These are phyloP conservation scores for Andricus quercusramuli DNA, from an alignment of 2,888 invertebrate species.

Conservation along the genomic window DNA sequence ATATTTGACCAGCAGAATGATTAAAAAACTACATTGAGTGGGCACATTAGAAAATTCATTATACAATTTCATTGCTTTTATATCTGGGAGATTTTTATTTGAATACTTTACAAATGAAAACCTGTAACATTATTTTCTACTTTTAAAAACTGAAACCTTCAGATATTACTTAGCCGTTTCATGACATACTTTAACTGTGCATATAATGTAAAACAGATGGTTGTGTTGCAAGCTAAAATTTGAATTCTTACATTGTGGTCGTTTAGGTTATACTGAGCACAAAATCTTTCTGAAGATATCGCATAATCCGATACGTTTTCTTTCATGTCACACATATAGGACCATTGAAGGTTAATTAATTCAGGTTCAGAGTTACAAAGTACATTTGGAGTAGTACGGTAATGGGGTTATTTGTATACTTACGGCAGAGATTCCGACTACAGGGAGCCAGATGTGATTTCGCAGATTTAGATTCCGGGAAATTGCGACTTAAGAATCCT, in stretches of 20 bases:
- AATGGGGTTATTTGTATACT: constrained; percentile 36
- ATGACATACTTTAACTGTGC: neutral
- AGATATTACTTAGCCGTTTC: too few species aligned
- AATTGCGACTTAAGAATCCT: constrained; percentile 50
- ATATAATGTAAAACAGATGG: neutral
- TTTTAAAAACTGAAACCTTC: too few species aligned
- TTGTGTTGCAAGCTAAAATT: neutral
- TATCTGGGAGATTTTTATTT: neutral
- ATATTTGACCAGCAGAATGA: too few species aligned
- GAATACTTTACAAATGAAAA: neutral
- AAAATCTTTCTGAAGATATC: neutral
- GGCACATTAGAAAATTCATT: neutral
- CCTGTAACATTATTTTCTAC: too few species aligned
- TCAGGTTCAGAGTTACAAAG: constrained; percentile 13
- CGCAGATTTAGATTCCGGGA: constrained; percentile 48
- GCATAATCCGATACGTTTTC: neutral
- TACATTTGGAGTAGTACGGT: constrained; percentile 25
- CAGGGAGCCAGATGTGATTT: constrained; percentile 34
- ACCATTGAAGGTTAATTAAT: constrained; percentile 18
- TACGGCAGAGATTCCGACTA: constrained; percentile 19
- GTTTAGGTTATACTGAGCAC: constrained; percentile 1
- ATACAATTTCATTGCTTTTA: neutral
- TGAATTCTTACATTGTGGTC: neutral
- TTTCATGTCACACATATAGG: neutral
- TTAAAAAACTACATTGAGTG: too few species aligned